Percentiles rank a stretch among this genome's conserved stretches.
These are phyloP conservation scores for Pterostichus niger DNA, from an alignment of 2,888 invertebrate species.

Conservation along the genomic window DNA sequence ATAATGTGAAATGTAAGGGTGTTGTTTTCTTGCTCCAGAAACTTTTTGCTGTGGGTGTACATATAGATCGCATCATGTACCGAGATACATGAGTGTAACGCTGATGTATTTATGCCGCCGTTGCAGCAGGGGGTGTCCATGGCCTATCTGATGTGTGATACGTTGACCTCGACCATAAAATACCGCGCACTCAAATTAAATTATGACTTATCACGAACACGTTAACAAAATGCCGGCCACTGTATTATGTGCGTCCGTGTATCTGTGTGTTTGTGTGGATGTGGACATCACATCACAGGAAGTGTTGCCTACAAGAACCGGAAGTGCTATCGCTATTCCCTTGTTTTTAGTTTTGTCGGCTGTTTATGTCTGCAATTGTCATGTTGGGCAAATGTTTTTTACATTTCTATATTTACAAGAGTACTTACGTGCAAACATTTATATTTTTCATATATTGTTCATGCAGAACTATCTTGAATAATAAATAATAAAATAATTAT, in stretches of 20 bases:
- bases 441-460: too few species aligned
- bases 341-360: slow-evolving; percentile 17
- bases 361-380: slow-evolving; percentile 16
- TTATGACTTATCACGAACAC: slow-evolving; percentile 59
- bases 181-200: slow-evolving; percentile 55
- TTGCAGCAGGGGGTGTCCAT: slow-evolving; percentile 36
- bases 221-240: slow-evolving; percentile 40
- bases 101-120: slow-evolving; percentile 33
- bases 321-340: slow-evolving; percentile 33
- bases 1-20: not conserved
- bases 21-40: not conserved
- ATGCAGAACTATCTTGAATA: too few species aligned
- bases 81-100: slow-evolving; percentile 16
- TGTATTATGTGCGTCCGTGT: not conserved
- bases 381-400: not conserved
- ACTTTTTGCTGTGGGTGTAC: slow-evolving; percentile 5
- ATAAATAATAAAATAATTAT: too few species aligned
- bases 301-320: slow-evolving; percentile 21
- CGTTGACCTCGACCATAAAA: slow-evolving; percentile 54
- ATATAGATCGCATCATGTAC: slow-evolving; percentile 12
- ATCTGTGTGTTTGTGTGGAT: too few species aligned
- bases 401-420: too few species aligned
- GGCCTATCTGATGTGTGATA: slow-evolving; percentile 46
- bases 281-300: slow-evolving; percentile 20
- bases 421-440: too few species aligned